These are phyloP conservation scores for Tinea pellionella DNA, from an alignment of 2,888 invertebrate species.

Conservation along the genomic window DNA sequence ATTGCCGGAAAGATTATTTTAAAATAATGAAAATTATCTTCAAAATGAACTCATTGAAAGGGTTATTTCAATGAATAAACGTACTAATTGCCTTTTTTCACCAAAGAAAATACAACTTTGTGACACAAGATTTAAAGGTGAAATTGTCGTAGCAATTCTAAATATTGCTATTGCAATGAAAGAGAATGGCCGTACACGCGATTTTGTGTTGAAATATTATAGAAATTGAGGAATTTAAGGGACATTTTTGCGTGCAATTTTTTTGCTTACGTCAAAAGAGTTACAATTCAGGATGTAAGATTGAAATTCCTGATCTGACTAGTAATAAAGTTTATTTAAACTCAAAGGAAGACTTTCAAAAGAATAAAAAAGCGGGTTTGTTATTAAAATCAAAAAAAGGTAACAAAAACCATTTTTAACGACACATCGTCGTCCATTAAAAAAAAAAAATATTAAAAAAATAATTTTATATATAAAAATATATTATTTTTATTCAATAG, in stretches of 20 bases:
- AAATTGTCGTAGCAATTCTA: background rate
- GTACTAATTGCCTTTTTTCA: background rate
- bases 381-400: background rate
- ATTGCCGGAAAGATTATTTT: background rate
- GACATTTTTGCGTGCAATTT: background rate
- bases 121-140: background rate
- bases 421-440: background rate
- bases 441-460: background rate
- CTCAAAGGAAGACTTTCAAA: slow-evolving; percentile 53
- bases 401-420: background rate
- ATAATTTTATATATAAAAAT: background rate
- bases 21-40: slow-evolving; percentile 11
- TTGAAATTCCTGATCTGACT: slow-evolving; percentile 67
- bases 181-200: background rate
- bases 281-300: slow-evolving; percentile 58
- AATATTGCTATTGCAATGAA: background rate
- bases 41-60: slow-evolving; percentile 8
- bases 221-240: background rate
- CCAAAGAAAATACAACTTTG: background rate
- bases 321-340: slow-evolving; percentile 63
- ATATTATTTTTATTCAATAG: too few relatives aligned
- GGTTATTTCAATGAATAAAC: background rate
- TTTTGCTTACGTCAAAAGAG: slow-evolving; percentile 48
- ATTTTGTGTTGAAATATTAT: background rate
- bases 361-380: slow-evolving; percentile 33